A percentile compares a stretch with the other conserved stretches of the same genome.
Evolutionary conservation across 2,797 vertebrate genomes (phyloP).

Genomic region (Siniperca scherzeri): DNA sequence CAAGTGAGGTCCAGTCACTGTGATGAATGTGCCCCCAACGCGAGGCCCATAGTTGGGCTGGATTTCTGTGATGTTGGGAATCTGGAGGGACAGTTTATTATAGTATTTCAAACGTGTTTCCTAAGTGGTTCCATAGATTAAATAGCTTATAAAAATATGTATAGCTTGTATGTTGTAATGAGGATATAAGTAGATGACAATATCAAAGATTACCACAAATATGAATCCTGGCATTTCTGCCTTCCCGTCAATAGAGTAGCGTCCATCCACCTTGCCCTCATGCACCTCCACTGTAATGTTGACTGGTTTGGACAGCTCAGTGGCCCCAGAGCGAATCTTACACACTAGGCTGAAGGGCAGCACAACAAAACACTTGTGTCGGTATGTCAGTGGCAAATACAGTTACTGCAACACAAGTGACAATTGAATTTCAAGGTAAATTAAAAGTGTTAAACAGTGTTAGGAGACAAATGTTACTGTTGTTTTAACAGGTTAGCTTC

Average conservation of each 20-base stretch:
- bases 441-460: conserved; percentile 10
- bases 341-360: conserved; percentile 88
- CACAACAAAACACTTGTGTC: conserved; percentile 34
- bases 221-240: conserved; percentile 86
- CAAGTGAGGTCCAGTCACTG: conserved; percentile 88
- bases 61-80: conserved; percentile 88
- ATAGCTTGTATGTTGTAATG: neutral
- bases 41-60: conserved; percentile 92
- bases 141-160: neutral
- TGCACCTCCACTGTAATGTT: conserved; percentile 87
- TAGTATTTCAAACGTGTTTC: neutral
- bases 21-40: conserved; percentile 91
- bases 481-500: neutral
- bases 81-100: conserved; percentile 76
- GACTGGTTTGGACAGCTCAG: conserved; percentile 75
- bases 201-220: conserved; percentile 88
- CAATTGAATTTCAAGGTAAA: neutral
- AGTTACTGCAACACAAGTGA: neutral
- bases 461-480: neutral
- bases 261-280: conserved; percentile 80
- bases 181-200: neutral
- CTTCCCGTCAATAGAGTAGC: conserved; percentile 88
- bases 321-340: conserved; percentile 82
- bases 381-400: neutral
- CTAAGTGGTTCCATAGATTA: neutral